Base-by-base conservation (phyloP, 2,888 invertebrate genomes). In the Adelphocoris suturalis region DNA sequence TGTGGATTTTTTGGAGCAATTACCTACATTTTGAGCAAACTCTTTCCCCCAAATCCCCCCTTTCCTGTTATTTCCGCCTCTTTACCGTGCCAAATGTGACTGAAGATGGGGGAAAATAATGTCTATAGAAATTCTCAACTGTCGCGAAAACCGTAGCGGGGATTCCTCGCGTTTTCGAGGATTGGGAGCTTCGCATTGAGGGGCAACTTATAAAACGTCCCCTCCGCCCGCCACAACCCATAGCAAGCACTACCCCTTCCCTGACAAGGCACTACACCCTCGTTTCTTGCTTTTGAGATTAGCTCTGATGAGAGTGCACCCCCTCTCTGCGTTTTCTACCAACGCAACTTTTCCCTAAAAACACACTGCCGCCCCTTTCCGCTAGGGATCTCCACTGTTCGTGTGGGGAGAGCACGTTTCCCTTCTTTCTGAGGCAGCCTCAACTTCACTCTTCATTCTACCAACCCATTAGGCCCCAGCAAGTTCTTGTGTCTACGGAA, bases 241-340 rank as follows among this genome's bases (percentile, higher is more conserved):
- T 52, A 4, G 37, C 37, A 37, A 37, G 37, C 37, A 37, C 37
- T 37, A 37, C 37, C 37, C 37, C 37, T 52, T 16, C 16, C 2
- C 16, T 16, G 52, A 5, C 52, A 12, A 12, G 52, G 14, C 52
- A 16, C 52, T 52, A 52, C 52, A 14, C 47, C 52, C 52, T n/a
- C 23, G n/a, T 82, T 82, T 82, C 82, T 82, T 82, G 85, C 61
- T 61, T 85, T 85, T 85, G 37, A 61, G 61, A 85, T 85, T 85
- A 85, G 85, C 55, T 28, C 61, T 85, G 85, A 85, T 85, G 85
- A 85, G 61, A 85, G 95, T 85, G 85, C 37, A 52, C 85, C 75
- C 47, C 46, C 48, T 68, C 68, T 55, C 23, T 46, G 28, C 23
- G 47, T 82, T 55, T 86, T 89, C 78, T 28, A 52, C 52, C 48